Percentiles rank a stretch among this genome's conserved stretches.
These are phyloP conservation scores for Adineta ricciae DNA, from an alignment of 2,888 invertebrate species.

Conservation along the genomic window DNA sequence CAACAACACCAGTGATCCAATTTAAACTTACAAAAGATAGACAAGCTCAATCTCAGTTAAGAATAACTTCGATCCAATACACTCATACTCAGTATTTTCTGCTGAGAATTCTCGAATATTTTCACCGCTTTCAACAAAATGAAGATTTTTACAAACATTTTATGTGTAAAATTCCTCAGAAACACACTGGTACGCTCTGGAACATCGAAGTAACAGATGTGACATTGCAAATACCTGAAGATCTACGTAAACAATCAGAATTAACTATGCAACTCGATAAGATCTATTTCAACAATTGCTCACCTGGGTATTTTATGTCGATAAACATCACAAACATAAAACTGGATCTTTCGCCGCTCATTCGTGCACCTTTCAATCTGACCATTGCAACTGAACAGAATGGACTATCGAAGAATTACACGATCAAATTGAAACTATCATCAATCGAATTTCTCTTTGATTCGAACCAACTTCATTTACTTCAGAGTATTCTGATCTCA, in stretches of 20 bases:
- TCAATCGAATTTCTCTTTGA: not conserved
- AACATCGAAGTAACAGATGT: not conserved
- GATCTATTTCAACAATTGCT: not conserved
- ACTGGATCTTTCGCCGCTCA: not conserved
- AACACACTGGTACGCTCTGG: slow-evolving; percentile 49
- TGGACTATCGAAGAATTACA: not conserved
- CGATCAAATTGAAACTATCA: not conserved
- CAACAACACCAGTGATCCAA: not conserved
- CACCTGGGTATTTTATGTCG: not conserved
- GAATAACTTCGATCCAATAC: slow-evolving; percentile 81
- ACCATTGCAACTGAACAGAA: not conserved
- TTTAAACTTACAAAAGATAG: not conserved
- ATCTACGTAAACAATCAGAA: not conserved
- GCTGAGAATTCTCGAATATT: slow-evolving; percentile 74
- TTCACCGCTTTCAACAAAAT: slow-evolving; percentile 56
- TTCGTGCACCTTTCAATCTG: not conserved
- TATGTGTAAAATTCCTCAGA: slow-evolving; percentile 53
- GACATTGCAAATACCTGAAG: not conserved
- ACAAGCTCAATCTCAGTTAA: slow-evolving; percentile 49
- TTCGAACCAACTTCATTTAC: not conserved
- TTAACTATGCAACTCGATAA: not conserved
- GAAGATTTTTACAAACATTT: slow-evolving; percentile 1
- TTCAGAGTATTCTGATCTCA: not conserved
- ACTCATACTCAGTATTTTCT: slow-evolving; percentile 87
- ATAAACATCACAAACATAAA: not conserved